Percentiles rank a stretch among this genome's conserved stretches.
phyloP scores from a whole-genome alignment of 2,113 vertebrate species.

The Pyxicephalus adspersus region DNA sequence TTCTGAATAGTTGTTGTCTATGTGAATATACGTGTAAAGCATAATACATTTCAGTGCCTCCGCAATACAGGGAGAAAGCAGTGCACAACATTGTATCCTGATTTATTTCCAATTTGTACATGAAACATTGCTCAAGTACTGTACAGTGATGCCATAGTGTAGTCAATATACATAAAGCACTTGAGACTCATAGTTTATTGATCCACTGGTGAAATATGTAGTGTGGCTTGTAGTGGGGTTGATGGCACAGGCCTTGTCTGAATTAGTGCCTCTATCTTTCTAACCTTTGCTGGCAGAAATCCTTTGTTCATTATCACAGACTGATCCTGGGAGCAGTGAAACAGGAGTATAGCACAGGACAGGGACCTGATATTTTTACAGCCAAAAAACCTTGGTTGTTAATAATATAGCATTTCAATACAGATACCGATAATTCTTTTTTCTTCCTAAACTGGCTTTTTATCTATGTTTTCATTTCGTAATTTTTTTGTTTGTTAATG shows the following conservation, averaged over 20 bases:
- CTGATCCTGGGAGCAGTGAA: constrained; percentile 25
- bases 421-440: not conserved
- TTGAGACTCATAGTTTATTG: constrained; percentile 43
- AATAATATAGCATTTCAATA: not conserved
- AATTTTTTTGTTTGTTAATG: not conserved
- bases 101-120: constrained; percentile 47
- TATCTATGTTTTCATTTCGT: not conserved
- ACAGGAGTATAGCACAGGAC: constrained; percentile 12
- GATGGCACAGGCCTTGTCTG: constrained; percentile 18
- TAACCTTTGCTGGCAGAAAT: constrained; percentile 46
- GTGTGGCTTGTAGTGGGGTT: not conserved
- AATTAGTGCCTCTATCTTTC: constrained; percentile 42
- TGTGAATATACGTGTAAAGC: not conserved
- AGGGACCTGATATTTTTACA: constrained; percentile 6
- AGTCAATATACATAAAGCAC: constrained; percentile 44
- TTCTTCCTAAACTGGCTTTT: not conserved
- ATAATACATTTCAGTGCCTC: not conserved
- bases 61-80: not conserved
- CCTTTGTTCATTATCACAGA: constrained; percentile 48
- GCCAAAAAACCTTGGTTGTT: constrained; percentile 18
- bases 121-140: constrained; percentile 34
- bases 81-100: not conserved
- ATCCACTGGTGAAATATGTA: constrained; percentile 43
- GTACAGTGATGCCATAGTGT: constrained; percentile 8
- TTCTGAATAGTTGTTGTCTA: not conserved